Base-by-base conservation (phyloP, 2,888 invertebrate genomes). In the Zaprionus obscuricornis region DNA sequence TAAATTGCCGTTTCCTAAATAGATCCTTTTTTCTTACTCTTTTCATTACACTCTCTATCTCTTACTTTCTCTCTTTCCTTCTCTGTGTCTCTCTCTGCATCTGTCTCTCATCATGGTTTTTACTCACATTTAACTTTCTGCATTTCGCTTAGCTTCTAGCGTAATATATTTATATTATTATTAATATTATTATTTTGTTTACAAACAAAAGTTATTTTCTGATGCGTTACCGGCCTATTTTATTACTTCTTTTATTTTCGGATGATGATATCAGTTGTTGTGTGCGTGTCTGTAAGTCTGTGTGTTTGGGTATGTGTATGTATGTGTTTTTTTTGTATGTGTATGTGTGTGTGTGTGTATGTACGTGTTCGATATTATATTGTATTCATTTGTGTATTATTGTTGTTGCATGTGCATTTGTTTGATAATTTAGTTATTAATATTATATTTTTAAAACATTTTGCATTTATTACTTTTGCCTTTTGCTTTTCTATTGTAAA, bases 1-100 rank as follows among this genome's bases (percentile, higher is more conserved):
- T 59, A 68, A 58, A 59, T 59, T 72, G 62, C 55, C 62, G 59
- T 56, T 55, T 54, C 73, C 52, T 79, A 72, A 65, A 66, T 60
- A 57, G 34, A 52, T 55, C 45, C 36, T 37, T n/a, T n/a, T n/a
- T 66, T 66, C 60, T 49, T 54, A 66, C 50, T 66, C n/a, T n/a
- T n/a, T n/a, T n/a, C n/a, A n/a, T n/a, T n/a, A n/a, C n/a, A n/a
- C n/a, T n/a, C n/a, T n/a, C n/a, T 46, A 50, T 36, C 8, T 42
- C 13, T 33, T 43, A 33, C 46, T 58, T 40, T 34, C 22, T 49
- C 24, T 17, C 20, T 29, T n/a, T 27, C 16, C 20, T 31, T 29
- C 13, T 26, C 13, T 39, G 27, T 24, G 8, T 6, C 16, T 10
- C 11, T 18, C 34, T 13, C 66, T 56, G n/a, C n/a, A n/a, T n/a